phyloP scores from a whole-genome alignment of 2,888 invertebrate genomes.

The Synanthedon vespiformis region DNA sequence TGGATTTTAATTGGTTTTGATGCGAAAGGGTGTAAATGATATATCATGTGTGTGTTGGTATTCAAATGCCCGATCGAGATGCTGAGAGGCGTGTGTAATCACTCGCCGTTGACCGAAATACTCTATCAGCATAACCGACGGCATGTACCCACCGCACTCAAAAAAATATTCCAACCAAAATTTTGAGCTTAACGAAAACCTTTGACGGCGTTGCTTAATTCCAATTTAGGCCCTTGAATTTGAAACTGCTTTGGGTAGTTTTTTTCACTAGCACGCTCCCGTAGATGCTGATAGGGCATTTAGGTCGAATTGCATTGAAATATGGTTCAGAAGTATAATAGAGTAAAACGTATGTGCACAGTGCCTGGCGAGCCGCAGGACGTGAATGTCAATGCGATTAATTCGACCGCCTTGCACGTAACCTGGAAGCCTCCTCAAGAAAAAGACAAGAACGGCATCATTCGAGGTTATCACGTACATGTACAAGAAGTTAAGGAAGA shows the following conservation, averaged over 20 bases:
- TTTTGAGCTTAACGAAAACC: slow-evolving; percentile 32
- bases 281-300: slow-evolving; percentile 71
- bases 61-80: slow-evolving; percentile 77
- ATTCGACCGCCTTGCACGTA: slow-evolving; percentile 96
- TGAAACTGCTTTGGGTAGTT: slow-evolving; percentile 49
- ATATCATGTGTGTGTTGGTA: slow-evolving; percentile 76
- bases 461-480: slow-evolving; percentile 96
- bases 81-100: slow-evolving; percentile 54
- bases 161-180: slow-evolving; percentile 16
- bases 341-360: slow-evolving; percentile 59
- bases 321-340: slow-evolving; percentile 32
- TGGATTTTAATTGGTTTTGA: slow-evolving; percentile 65
- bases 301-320: slow-evolving; percentile 36
- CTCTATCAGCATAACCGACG: slow-evolving; percentile 65
- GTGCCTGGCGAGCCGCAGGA: slow-evolving; percentile 98
- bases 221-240: slow-evolving; percentile 40
- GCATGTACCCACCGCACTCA: slow-evolving; percentile 57
- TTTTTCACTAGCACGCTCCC: slow-evolving; percentile 49
- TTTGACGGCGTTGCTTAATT: slow-evolving; percentile 37
- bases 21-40: slow-evolving; percentile 63
- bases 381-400: slow-evolving; percentile 88
- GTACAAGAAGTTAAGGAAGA: slow-evolving; percentile 91
- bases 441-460: slow-evolving; percentile 94
- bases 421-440: slow-evolving; percentile 94
- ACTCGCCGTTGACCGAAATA: slow-evolving; percentile 50